Conservation (phyloP, 2,113 vertebrate species). For the Anarhynchus alexandrinus region DNA sequence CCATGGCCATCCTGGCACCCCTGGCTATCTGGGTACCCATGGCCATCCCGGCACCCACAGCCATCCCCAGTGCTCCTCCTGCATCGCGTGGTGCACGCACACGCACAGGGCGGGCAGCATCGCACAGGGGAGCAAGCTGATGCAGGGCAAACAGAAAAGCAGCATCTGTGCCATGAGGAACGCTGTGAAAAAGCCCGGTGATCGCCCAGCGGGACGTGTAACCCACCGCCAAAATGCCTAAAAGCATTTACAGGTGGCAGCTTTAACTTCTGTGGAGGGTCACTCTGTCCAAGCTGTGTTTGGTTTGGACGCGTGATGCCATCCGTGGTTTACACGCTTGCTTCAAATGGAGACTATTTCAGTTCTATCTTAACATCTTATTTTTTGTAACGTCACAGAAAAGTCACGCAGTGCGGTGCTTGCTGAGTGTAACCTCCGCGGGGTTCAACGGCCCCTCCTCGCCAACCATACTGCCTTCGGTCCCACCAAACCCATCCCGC, state of each 20-base stretch:
- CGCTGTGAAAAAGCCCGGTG: rapidly evolving
- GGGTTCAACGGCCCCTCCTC: background rate
- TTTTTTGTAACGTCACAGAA: background rate
- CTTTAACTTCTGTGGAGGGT: background rate
- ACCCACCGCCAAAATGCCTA: background rate
- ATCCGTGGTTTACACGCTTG: background rate
- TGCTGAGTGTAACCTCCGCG: background rate
- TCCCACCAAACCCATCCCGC: background rate
- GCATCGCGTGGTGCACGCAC: rapidly evolving
- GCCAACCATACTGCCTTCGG: rapidly evolving
- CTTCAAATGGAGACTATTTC: background rate
- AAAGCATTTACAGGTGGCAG: background rate
- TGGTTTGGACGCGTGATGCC: background rate
- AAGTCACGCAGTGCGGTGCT: background rate
- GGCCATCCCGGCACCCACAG: rapidly evolving
- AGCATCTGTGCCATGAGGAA: rapidly evolving
- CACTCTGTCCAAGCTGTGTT: background rate
- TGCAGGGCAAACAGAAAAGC: background rate
- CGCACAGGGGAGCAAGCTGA: background rate
- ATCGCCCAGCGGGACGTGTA: background rate
- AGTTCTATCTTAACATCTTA: background rate
- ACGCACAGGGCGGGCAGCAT: rapidly evolving
- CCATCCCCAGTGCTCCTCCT: background rate
- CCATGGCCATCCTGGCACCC: background rate
- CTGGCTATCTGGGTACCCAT: background rate